These are phyloP conservation scores for Lophius americanus DNA, from an alignment of 2,797 vertebrate species.

Conservation along the genomic window DNA sequence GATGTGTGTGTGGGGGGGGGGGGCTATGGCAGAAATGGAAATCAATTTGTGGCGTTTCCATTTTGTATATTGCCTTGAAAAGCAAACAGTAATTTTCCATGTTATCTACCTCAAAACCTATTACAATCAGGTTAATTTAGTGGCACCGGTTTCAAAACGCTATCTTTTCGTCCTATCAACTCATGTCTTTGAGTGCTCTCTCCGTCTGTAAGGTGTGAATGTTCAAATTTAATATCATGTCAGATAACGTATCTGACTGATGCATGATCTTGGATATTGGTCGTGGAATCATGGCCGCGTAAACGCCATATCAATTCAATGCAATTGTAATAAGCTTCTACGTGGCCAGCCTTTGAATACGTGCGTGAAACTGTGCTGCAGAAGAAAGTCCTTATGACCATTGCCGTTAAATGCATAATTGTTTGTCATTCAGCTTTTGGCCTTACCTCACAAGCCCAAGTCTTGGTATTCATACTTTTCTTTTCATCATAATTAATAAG, in stretches of 20 bases:
- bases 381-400: slow-evolving; percentile 4
- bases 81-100: slow-evolving; percentile 83
- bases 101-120: slow-evolving; percentile 85
- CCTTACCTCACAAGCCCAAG: slow-evolving; percentile 17
- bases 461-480: neutral
- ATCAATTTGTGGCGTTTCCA: slow-evolving; percentile 81
- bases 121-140: slow-evolving; percentile 86
- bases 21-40: slow-evolving; percentile 73
- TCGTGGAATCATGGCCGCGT: slow-evolving; percentile 37
- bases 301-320: slow-evolving; percentile 60
- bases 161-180: slow-evolving; percentile 74
- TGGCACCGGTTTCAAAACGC: slow-evolving; percentile 78
- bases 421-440: slow-evolving; percentile 7
- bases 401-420: slow-evolving; percentile 10
- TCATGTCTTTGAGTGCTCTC: slow-evolving; percentile 78
- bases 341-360: slow-evolving; percentile 37
- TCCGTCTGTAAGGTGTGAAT: slow-evolving; percentile 72
- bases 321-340: slow-evolving; percentile 30
- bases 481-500: slow-evolving; percentile 14
- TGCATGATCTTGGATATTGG: slow-evolving; percentile 67
- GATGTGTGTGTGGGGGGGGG: slow-evolving; percentile 32
- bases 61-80: slow-evolving; percentile 83
- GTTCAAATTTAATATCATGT: slow-evolving; percentile 71
- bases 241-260: slow-evolving; percentile 68
- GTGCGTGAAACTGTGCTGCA: slow-evolving; percentile 1